A percentile compares a stretch with the other conserved stretches of the same genome.
These are phyloP conservation scores for Raja brachyura DNA, from an alignment of 2,113 vertebrate genomes.

Conservation along the genomic window DNA sequence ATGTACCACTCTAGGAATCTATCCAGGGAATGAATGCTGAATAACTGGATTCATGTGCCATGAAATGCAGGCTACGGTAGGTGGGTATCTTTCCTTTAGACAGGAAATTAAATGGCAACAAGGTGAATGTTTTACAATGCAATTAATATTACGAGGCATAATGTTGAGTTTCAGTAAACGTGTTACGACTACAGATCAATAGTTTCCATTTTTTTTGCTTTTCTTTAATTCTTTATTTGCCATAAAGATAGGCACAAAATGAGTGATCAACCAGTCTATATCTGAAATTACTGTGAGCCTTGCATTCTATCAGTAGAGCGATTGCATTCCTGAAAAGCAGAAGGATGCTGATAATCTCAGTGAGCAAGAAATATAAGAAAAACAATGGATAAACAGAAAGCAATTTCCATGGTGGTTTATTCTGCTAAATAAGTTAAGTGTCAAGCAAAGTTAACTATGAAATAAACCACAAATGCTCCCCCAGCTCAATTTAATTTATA, in stretches of 20 bases:
- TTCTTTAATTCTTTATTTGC: not conserved
- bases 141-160: not conserved
- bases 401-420: not conserved
- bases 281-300: not conserved
- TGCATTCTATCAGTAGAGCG: not conserved
- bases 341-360: not conserved
- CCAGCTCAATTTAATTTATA: not conserved
- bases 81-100: no score
- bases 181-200: not conserved
- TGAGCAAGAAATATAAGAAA: not conserved
- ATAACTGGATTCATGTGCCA: no score
- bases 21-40: no score
- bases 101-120: no score
- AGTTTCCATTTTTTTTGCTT: not conserved
- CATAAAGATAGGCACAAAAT: not conserved
- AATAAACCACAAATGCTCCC: not conserved
- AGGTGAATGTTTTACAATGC: no score
- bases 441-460: not conserved
- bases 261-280: not conserved
- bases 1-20: no score
- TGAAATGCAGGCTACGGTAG: no score
- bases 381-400: not conserved
- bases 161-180: not conserved
- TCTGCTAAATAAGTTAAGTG: not conserved
- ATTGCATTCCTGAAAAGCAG: not conserved